phyloP scores from a whole-genome alignment of 2,797 vertebrate species.

The Momotus momota region DNA sequence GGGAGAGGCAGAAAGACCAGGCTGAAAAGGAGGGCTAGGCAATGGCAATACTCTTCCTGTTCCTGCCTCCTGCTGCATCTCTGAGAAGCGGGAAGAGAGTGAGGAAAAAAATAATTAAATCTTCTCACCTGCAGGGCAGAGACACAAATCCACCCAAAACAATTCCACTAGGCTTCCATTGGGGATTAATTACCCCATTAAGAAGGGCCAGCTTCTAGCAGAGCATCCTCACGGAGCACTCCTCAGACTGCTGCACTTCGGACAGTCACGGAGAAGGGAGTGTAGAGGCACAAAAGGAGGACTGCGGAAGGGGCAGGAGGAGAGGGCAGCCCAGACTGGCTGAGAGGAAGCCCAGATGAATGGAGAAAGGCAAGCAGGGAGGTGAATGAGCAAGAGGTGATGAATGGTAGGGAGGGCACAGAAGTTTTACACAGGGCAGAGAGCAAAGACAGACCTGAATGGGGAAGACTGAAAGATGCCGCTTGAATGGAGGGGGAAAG shows the following conservation, averaged over 20 bases:
- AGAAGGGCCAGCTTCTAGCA: not conserved
- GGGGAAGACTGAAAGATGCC: slow-evolving; percentile 40
- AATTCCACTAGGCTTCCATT: not conserved
- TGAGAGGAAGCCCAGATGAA: slow-evolving; percentile 31
- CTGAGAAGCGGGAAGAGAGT: not conserved
- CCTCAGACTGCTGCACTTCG: not conserved
- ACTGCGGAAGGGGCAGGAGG: not conserved
- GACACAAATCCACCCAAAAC: not conserved
- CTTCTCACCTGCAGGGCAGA: slow-evolving; percentile 31
- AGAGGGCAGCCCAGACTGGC: slow-evolving; percentile 16
- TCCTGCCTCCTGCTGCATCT: not conserved
- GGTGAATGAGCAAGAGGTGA: slow-evolving; percentile 49
- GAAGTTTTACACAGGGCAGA: slow-evolving; percentile 54
- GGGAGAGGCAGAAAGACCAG: not conserved
- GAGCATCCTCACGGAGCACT: not conserved
- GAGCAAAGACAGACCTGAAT: slow-evolving; percentile 64
- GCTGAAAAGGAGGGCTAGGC: not conserved
- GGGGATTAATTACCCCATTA: not conserved
- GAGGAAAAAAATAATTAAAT: not conserved
- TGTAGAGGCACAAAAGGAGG: slow-evolving; percentile 8
- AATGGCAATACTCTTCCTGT: not conserved
- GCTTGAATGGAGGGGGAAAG: slow-evolving; percentile 19
- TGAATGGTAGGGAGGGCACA: slow-evolving; percentile 53
- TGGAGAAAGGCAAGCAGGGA: slow-evolving; percentile 11
- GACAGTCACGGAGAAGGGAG: not conserved